Evolutionary conservation across 1,140 invertebrate genomes (phyloP), one percentile per base, ranked within the genome.

Genomic region (Nymphalis io): DNA sequence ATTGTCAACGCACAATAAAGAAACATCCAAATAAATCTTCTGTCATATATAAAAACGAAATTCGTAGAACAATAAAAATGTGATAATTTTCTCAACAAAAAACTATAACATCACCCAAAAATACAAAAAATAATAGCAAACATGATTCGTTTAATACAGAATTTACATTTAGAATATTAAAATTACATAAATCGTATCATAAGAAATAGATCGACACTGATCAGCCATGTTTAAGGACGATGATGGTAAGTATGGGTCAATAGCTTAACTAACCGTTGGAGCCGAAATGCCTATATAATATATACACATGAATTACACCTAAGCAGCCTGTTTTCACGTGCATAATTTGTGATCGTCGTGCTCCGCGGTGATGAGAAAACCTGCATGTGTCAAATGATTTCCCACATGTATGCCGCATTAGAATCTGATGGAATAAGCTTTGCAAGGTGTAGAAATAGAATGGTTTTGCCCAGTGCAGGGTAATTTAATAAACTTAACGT

Each of bases 171-270:
- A 42, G 13, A 11, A 2, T 20, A 51, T 51, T 51, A 16, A 8
- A 3, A n/a, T 16, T 20, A 27, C n/a, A 55, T 27, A 27, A 55
- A 27, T 27, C 18, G 11, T 20, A 55, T 13, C 11, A 6, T 13
- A 51, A 51, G 11, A n/a, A 2, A 46, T 46, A 46, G 5, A 11
- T 46, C 6, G 20, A 51, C 0, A 51, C 11, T 55, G 27, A 55
- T 13, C 51, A 27, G 23, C 21, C 48, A 64, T 64, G 62, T 62
- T 62, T 18, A 68, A 68, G n/a, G 66, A 68, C 12, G 66, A 68
- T 18, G 66, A 68, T 39, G 66, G 66, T 68, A 42, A 13, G 65
- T 68, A 44, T 15, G 2, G 5, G 15, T n/a, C n/a, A n/a, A n/a
- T n/a, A n/a, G n/a, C n/a, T n/a, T n/a, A n/a, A n/a, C n/a, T n/a